Evolutionary conservation across 35 echinoderm and acorn worm species (phyloP).

Genomic region (Heliocidaris erythrogramma): DNA sequence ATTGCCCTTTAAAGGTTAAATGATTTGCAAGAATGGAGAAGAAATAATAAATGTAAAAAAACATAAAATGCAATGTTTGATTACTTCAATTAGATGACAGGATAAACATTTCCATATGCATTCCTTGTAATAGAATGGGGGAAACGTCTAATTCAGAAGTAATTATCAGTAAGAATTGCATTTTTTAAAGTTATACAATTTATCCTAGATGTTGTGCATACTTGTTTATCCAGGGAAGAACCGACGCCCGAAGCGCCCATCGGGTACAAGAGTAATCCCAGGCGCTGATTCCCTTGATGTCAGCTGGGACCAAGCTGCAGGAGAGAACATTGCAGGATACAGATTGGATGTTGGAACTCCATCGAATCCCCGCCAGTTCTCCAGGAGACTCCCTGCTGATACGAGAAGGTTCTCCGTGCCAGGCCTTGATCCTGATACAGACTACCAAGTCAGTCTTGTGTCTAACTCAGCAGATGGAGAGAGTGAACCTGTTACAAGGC

Average conservation of each 20-base stretch:
- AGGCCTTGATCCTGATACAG: neutral
- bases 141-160: too few species aligned
- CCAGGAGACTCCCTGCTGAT: neutral
- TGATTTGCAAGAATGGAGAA: too few species aligned
- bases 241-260: neutral
- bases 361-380: neutral
- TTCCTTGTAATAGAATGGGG: too few species aligned
- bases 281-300: neutral
- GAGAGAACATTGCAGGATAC: neutral
- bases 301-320: neutral
- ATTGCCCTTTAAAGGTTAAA: too few species aligned
- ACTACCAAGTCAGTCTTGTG: neutral
- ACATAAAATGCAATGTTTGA: too few species aligned
- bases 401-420: neutral
- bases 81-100: too few species aligned
- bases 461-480: conserved; percentile 1
- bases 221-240: neutral
- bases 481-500: neutral
- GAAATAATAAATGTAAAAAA: too few species aligned
- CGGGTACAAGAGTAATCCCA: neutral
- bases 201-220: neutral
- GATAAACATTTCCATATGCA: too few species aligned
- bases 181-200: neutral
- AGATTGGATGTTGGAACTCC: neutral
- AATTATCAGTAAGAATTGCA: too few species aligned